Percentiles rank a stretch among this genome's conserved stretches.
Evolutionary conservation across 1,140 invertebrate species (phyloP).

Genomic region (Homalodisca vitripennis): DNA sequence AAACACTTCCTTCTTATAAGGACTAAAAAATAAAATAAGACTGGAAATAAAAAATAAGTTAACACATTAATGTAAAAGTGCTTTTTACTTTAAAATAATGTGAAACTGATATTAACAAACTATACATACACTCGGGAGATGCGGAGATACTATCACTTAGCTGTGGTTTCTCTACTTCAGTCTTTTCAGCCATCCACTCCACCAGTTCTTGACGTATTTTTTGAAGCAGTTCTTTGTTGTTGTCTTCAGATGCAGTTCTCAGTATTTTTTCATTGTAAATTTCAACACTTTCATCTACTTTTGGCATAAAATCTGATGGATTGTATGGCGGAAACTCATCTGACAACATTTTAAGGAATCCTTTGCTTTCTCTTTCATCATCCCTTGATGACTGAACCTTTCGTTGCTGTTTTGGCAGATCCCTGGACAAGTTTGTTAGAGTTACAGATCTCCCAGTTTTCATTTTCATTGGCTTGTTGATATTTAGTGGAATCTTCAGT

Average conservation of each 20-base stretch:
- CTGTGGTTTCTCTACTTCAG: background rate
- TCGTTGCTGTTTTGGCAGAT: background rate
- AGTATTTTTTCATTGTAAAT: background rate
- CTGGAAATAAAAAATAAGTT: background rate
- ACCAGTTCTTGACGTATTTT: background rate
- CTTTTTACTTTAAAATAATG: background rate
- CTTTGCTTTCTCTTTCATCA: background rate
- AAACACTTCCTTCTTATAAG: too few relatives aligned
- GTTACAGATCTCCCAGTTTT: background rate
- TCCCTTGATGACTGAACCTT: background rate
- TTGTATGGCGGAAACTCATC: slow-evolving; percentile 5
- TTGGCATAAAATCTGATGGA: background rate
- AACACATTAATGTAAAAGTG: background rate
- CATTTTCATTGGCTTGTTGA: background rate
- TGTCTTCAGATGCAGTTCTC: too few relatives aligned
- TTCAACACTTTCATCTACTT: slow-evolving; percentile 15
- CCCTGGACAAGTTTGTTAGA: background rate
- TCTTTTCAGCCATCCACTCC: background rate
- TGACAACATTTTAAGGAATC: background rate
- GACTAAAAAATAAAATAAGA: too few relatives aligned
- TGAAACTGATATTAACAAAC: background rate
- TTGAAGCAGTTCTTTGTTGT: background rate
- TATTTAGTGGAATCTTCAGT: background rate
- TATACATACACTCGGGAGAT: background rate
- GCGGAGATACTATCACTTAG: background rate